Evolutionary conservation across 2,113 vertebrate species (phyloP).

Genomic region (Apistogramma diplotaenia): DNA sequence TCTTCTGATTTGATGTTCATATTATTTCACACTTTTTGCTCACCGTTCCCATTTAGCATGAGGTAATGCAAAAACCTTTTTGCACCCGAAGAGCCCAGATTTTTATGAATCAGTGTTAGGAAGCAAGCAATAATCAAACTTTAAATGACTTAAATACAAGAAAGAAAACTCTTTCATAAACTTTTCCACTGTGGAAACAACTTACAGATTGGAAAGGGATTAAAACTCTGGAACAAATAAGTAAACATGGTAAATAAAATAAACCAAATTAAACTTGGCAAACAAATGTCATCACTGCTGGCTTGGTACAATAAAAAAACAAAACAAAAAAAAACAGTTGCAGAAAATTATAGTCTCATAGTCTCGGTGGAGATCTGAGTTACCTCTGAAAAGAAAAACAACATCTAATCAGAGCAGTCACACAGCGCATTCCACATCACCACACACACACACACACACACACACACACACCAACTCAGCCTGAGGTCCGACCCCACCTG

Average conservation of each 20-base stretch:
- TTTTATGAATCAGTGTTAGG: not conserved
- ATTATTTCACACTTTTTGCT: not conserved
- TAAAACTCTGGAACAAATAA: conserved; percentile 23
- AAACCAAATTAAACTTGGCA: conserved; percentile 1
- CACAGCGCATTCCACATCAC: conserved; percentile 57
- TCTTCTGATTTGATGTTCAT: too few relatives aligned
- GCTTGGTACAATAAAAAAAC: not conserved
- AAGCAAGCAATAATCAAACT: not conserved
- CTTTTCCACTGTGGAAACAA: not conserved
- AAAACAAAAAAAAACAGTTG: not conserved
- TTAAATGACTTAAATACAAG: not conserved
- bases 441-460: conserved; percentile 43
- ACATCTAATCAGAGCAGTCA: conserved; percentile 55
- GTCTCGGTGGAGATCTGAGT: conserved; percentile 25
- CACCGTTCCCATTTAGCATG: not conserved
- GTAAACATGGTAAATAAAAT: conserved; percentile 27
- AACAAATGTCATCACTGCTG: conserved; percentile 4
- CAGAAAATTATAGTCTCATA: conserved; percentile 18
- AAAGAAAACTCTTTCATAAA: not conserved
- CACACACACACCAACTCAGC: conserved; percentile 63
- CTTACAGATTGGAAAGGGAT: not conserved
- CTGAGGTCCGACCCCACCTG: conserved; percentile 73
- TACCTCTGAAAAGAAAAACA: conserved; percentile 45
- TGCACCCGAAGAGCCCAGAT: not conserved
- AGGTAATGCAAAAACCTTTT: not conserved